A percentile compares a stretch with the other conserved stretches of the same genome.
phyloP scores from a whole-genome alignment of 2,888 invertebrate species.

The Apamea monoglypha region DNA sequence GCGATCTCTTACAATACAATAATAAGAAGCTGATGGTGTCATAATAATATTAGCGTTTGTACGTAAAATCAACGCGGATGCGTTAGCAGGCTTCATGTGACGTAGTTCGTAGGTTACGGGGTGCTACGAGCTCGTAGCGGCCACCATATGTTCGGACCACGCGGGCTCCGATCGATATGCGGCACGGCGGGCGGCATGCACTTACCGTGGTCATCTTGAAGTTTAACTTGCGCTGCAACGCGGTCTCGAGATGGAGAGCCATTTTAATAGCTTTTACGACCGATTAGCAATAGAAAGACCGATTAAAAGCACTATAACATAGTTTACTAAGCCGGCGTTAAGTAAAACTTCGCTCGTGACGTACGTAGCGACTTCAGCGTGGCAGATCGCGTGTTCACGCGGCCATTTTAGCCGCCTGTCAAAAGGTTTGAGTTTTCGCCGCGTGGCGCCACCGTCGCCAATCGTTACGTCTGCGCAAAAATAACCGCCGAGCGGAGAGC shows the following conservation, averaged over 20 bases:
- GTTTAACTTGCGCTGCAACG: slow-evolving; percentile 89
- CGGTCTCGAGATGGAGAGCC: slow-evolving; percentile 89
- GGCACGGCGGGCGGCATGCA: slow-evolving; percentile 83
- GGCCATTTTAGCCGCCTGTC: slow-evolving; percentile 89
- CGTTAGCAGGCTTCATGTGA: slow-evolving; percentile 71
- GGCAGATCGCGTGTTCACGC: slow-evolving; percentile 88
- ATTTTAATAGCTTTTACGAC: slow-evolving; percentile 75
- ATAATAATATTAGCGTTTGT: slow-evolving; percentile 71
- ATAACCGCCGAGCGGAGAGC: slow-evolving; percentile 70
- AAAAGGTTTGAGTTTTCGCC: slow-evolving; percentile 80
- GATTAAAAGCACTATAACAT: slow-evolving; percentile 84
- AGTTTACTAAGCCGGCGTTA: slow-evolving; percentile 80
- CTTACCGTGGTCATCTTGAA: slow-evolving; percentile 90
- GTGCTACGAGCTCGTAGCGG: slow-evolving; percentile 82
- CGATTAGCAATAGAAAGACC: slow-evolving; percentile 73
- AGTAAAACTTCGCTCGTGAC: slow-evolving; percentile 85
- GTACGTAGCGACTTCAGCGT: slow-evolving; percentile 84
- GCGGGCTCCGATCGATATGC: slow-evolving; percentile 86
- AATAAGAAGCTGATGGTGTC: slow-evolving; percentile 65
- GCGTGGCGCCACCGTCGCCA: slow-evolving; percentile 81
- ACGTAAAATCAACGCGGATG: slow-evolving; percentile 64
- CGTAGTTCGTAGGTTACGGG: slow-evolving; percentile 74
- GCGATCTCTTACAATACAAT: slow-evolving; percentile 62
- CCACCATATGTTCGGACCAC: slow-evolving; percentile 88
- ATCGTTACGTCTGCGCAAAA: slow-evolving; percentile 87